Conservation (phyloP, 2,113 vertebrate species). For the Butorides virescens region DNA sequence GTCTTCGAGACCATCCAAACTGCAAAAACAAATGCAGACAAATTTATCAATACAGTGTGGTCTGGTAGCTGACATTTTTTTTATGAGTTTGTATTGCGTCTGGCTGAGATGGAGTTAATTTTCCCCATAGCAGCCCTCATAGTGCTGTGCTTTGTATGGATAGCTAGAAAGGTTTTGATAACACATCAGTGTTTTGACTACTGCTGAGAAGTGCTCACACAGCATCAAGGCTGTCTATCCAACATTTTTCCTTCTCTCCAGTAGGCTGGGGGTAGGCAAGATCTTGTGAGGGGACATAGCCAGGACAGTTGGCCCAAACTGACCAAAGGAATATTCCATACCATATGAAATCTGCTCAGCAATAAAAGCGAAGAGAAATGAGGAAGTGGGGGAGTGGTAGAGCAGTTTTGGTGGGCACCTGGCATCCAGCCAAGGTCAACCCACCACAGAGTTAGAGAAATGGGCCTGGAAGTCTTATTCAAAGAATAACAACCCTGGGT, state of each 20-base stretch:
- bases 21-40: not conserved
- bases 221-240: not conserved
- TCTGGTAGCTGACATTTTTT: not conserved
- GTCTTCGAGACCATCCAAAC: not conserved
- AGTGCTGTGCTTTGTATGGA: not conserved
- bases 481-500: not conserved
- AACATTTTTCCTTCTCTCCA: not conserved
- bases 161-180: not conserved
- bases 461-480: not conserved
- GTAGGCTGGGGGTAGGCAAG: not conserved
- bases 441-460: not conserved
- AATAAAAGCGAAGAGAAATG: not conserved
- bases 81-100: not conserved
- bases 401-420: not conserved
- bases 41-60: not conserved
- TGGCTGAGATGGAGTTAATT: not conserved
- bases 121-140: not conserved
- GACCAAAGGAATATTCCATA: not conserved
- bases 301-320: not conserved
- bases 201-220: not conserved
- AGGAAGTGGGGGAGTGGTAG: not conserved
- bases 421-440: not conserved
- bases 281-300: not conserved
- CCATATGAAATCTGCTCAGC: not conserved
- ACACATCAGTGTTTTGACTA: not conserved